These are phyloP conservation scores for Meiosimyza decipiens DNA, from an alignment of 2,888 invertebrate genomes.

Conservation along the genomic window DNA sequence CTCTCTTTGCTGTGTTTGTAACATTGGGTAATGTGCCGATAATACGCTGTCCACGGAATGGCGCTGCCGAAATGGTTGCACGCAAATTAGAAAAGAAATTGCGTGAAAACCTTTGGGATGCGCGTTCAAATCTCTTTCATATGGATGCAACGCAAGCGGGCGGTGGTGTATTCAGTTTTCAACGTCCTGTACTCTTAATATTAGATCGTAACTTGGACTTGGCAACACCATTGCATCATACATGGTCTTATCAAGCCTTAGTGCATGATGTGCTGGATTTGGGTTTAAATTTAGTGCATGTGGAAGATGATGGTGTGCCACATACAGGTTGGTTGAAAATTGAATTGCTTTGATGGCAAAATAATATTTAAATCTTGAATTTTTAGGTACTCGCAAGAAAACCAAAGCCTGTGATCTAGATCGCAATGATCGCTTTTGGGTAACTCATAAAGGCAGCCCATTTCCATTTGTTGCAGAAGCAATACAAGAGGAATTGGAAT, in stretches of 20 bases:
- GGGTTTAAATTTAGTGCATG: conserved; percentile 83
- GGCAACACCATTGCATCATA: conserved; percentile 98
- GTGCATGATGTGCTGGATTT: conserved; percentile 96
- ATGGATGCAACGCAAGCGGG: conserved; percentile 81
- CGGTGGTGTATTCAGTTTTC: conserved; percentile 84
- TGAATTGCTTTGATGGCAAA: background rate
- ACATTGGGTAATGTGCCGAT: conserved; percentile 83
- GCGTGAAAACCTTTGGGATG: conserved; percentile 95
- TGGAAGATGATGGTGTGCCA: conserved; percentile 73
- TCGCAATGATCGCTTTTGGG: conserved; percentile 91
- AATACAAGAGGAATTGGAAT: conserved; percentile 97
- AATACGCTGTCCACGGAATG: conserved; percentile 82
- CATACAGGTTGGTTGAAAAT: conserved; percentile 45
- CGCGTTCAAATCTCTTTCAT: conserved; percentile 94
- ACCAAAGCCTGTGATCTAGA: conserved; percentile 91
- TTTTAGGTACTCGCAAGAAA: conserved; percentile 77
- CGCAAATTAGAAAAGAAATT: conserved; percentile 97
- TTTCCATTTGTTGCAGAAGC: conserved; percentile 97
- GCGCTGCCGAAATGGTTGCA: conserved; percentile 98
- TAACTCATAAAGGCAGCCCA: conserved; percentile 91
- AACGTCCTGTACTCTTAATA: conserved; percentile 90
- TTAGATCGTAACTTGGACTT: conserved; percentile 95
- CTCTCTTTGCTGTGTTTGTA: conserved; percentile 97
- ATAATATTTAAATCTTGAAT: background rate
- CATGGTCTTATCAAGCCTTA: conserved; percentile 99